phyloP scores from a whole-genome alignment of 2,113 vertebrate genomes.

The Ariopsis seemanni region DNA sequence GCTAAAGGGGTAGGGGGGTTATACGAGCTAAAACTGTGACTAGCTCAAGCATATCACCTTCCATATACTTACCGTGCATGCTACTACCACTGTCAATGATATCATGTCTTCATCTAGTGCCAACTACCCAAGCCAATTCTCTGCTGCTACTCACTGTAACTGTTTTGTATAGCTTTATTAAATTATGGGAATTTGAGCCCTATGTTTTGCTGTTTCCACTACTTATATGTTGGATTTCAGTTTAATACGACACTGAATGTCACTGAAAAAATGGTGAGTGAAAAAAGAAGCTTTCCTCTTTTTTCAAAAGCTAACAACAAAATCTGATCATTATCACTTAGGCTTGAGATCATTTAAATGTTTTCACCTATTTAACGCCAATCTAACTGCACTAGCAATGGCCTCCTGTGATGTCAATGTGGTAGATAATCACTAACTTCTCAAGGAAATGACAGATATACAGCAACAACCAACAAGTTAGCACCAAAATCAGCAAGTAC shows the following conservation, averaged over 20 bases:
- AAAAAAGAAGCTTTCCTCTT: not conserved
- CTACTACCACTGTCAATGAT: not conserved
- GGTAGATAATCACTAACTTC: not conserved
- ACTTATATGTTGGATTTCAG: not conserved
- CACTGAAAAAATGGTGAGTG: not conserved
- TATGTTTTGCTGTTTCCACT: not conserved
- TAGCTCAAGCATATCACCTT: not conserved
- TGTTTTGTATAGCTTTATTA: not conserved
- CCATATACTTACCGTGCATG: not conserved
- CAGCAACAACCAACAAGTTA: not conserved
- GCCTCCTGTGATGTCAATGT: not conserved
- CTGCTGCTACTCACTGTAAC: not conserved
- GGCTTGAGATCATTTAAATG: not conserved
- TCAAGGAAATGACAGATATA: not conserved
- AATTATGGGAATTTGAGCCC: not conserved
- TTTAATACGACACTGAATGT: not conserved
- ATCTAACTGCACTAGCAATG: not conserved
- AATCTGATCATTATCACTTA: not conserved
- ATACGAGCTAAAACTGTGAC: too few species aligned
- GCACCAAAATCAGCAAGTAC: not conserved
- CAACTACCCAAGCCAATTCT: not conserved
- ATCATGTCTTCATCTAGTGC: not conserved
- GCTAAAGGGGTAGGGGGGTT: too few species aligned
- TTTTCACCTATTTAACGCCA: not conserved
- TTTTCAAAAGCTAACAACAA: not conserved